Evolutionary conservation across 2,888 invertebrate species (phyloP), one percentile per base, ranked within the genome.

Genomic region (Scaptomyza flava): DNA sequence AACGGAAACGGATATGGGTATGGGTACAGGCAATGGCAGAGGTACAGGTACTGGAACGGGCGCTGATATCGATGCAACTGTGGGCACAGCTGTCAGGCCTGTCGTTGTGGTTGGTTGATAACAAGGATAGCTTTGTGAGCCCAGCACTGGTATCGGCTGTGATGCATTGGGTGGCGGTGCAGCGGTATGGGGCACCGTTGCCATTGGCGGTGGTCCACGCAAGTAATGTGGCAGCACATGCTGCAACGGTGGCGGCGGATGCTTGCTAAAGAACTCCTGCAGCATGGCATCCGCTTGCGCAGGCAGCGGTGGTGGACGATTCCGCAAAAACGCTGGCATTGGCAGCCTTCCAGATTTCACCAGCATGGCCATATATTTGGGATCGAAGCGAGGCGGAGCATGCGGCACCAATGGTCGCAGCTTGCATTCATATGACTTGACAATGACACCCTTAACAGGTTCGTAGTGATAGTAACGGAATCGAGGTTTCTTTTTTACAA

Each of bases 391-490:
- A 0, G 63, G 86, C 33, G 90, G 86, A 6, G 90, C 90, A 38
- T 42, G 36, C 14, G 85, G 76, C 20, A 89, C 86, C 4, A 41
- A n/a, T 2, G 47, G 31, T 0, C 91, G 90, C 56, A 90, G 72
- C 0, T 87, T 68, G 7, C 84, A 83, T 11, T 89, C 83, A 43
- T 89, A 88, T 0, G 91, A 90, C 5, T 89, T 85, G 14, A 90
- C 85, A 77, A 92, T 90, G 14, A 87, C 79, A 57, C 89, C 87
- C 6, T 90, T 89, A 2, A 83, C 61, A 0, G 89, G 68, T 77
- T 92, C 91, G 23, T 84, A 92, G 56, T 91, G 92, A 60, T 90
- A 92, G 71, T 89, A 92, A n/a, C 90, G 52, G 79, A 87, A 33
- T 69, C 79, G 50, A 77, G 91, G 67, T 79, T 89, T 46, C 83